A percentile compares a stretch with the other conserved stretches of the same genome.
Evolutionary conservation across 2,113 vertebrate genomes (phyloP).

Genomic region (Rhinogobius similis): DNA sequence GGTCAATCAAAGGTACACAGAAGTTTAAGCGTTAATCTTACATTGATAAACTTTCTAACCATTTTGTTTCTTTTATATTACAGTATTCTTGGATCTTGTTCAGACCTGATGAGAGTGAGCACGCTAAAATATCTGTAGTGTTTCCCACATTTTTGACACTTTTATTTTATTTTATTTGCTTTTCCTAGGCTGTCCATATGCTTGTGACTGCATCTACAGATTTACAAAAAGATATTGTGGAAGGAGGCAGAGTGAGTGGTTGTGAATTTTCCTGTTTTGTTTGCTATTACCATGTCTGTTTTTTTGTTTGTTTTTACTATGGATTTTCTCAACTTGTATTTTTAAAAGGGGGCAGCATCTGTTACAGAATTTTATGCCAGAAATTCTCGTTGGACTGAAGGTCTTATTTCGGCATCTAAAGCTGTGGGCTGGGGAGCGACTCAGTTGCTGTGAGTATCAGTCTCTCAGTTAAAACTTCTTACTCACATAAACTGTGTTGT

Average conservation of each 20-base stretch:
- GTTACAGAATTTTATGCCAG: constrained; percentile 94
- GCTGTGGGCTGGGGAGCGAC: constrained; percentile 97
- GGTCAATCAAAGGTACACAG: constrained; percentile 90
- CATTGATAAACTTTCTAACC: not conserved
- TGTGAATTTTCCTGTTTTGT: not conserved
- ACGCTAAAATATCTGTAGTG: not conserved
- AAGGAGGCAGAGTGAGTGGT: constrained; percentile 88
- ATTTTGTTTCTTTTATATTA: not conserved
- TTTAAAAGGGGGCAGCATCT: constrained; percentile 85
- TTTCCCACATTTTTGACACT: not conserved
- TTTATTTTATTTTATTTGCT: not conserved
- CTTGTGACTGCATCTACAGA: constrained; percentile 89
- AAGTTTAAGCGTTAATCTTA: constrained; percentile 24
- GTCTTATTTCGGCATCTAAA: constrained; percentile 95
- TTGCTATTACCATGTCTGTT: not conserved
- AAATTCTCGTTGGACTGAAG: constrained; percentile 97
- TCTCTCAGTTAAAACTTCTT: not conserved
- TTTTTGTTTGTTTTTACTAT: not conserved
- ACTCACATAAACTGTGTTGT: not conserved
- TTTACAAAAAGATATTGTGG: constrained; percentile 94
- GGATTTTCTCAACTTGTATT: not conserved
- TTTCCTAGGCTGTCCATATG: constrained; percentile 84
- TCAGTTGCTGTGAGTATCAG: constrained; percentile 87
- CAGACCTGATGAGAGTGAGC: constrained; percentile 86
- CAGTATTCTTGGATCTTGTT: constrained; percentile 95